Base-by-base conservation (phyloP, 1,140 invertebrate genomes). In the Drosophila auraria region DNA sequence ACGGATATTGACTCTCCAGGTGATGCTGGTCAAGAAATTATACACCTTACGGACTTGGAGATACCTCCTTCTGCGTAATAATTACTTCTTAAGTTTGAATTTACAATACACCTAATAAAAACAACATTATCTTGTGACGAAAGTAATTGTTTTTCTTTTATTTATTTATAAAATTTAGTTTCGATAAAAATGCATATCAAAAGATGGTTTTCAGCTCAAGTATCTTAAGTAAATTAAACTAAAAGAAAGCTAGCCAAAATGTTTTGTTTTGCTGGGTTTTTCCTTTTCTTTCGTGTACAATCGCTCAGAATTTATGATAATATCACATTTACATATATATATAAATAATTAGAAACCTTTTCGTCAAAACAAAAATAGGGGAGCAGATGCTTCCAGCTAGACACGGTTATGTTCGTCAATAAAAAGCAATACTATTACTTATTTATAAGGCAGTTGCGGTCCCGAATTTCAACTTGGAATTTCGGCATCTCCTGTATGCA, bases 281-380 rank as follows among this genome's bases (percentile, higher is more conserved):
- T 33, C 11, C 33, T 42, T 53, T 53, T 53, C 33, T 60, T 73
- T 66, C 51, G 49, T 58, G 49, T 64, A 60, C 51, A 74, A 74
- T 80, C 62, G 72, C 53, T 14, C 33, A 38, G 64, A 81, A 90
- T 90, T 89, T 89, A 89, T 78, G 65, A 80, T 87, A 87, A 89
- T 89, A 89, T 89, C 84, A 89, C 84, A 89, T 87, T 83, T 80
- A 86, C 60, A 63, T 82, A 86, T 57, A 54, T 71, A 82, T 90
- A 90, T 90, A 90, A 89, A 82, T 84, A 84, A 79, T 81, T 68
- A 71, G 62, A 87, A 75, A 53, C 33, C 33, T 42, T 54, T 49
- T 56, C 14, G 45, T 73, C 50, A 64, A 57, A 61, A 54, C 44
- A 56, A 65, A 53, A 71, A 49, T 20, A 25, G 50, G 66, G 54